phyloP scores from a whole-genome alignment of 1,140 invertebrate genomes.

The Zaprionus nigranus region DNA sequence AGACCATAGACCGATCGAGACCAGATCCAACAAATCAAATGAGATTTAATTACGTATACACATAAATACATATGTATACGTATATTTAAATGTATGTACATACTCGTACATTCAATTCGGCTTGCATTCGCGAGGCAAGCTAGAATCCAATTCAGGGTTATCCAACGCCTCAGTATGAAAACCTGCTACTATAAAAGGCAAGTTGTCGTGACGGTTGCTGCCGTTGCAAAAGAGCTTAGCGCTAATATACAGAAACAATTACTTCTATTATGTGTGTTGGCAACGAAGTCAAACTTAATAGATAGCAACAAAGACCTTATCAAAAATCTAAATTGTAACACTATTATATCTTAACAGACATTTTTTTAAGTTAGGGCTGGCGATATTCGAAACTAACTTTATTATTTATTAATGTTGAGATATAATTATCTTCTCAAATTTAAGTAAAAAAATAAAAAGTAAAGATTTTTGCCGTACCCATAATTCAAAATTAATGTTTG shows the following conservation, averaged over 20 bases:
- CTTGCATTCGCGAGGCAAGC: conserved; percentile 32
- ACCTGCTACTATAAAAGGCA: conserved; percentile 57
- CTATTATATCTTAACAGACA: no score
- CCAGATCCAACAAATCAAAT: conserved; percentile 24
- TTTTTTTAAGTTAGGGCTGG: no score
- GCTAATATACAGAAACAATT: conserved; percentile 54
- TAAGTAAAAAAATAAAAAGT: no score
- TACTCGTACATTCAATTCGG: conserved; percentile 28
- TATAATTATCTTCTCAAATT: no score
- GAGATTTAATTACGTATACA: conserved; percentile 43
- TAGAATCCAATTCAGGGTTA: conserved; percentile 61
- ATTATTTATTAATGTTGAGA: no score
- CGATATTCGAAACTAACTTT: no score
- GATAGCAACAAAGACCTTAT: conserved; percentile 30
- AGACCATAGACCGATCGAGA: background rate
- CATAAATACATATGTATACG: background rate
- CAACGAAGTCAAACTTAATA: conserved; percentile 29
- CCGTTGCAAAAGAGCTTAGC: conserved; percentile 52
- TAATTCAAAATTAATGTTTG: no score
- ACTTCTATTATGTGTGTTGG: conserved; percentile 40
- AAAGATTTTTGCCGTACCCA: no score
- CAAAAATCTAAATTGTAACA: conserved; percentile 1
- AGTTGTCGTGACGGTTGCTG: conserved; percentile 23
- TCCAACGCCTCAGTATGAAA: conserved; percentile 43
- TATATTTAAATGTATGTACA: background rate